These are phyloP conservation scores for Knipowitschia caucasica DNA, from an alignment of 2,797 vertebrate species.

Conservation along the genomic window DNA sequence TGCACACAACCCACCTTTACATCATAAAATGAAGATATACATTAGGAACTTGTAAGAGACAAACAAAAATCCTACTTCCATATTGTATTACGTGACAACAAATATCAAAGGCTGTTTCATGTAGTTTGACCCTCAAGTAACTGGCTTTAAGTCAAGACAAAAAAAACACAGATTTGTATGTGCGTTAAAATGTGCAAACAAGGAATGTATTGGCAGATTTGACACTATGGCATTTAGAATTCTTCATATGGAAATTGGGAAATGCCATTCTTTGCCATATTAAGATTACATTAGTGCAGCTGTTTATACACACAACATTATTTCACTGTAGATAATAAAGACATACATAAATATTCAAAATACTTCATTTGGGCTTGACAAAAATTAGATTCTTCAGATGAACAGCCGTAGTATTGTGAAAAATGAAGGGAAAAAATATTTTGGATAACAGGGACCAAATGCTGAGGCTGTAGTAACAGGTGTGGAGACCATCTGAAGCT, in stretches of 20 bases:
- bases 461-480: constrained; percentile 23
- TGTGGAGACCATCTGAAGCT: constrained; percentile 51
- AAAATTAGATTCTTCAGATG: neutral
- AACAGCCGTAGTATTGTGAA: constrained; percentile 12
- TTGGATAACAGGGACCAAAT: constrained; percentile 1
- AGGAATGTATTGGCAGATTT: neutral
- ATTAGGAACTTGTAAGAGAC: neutral
- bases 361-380: constrained; percentile 17
- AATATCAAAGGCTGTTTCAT: neutral
- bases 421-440: too few relatives aligned
- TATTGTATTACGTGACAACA: neutral
- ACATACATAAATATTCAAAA: neutral
- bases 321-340: neutral
- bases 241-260: constrained; percentile 10
- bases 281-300: constrained; percentile 4
- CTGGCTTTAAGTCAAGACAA: neutral
- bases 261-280: neutral
- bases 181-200: neutral
- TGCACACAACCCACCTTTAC: too few relatives aligned
- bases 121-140: neutral
- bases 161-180: neutral
- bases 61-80: neutral
- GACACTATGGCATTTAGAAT: neutral
- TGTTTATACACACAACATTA: constrained; percentile 6
- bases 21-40: neutral